These are phyloP conservation scores for Phylloscopus trochiloides DNA, from an alignment of 2,113 vertebrate genomes.

Conservation along the genomic window DNA sequence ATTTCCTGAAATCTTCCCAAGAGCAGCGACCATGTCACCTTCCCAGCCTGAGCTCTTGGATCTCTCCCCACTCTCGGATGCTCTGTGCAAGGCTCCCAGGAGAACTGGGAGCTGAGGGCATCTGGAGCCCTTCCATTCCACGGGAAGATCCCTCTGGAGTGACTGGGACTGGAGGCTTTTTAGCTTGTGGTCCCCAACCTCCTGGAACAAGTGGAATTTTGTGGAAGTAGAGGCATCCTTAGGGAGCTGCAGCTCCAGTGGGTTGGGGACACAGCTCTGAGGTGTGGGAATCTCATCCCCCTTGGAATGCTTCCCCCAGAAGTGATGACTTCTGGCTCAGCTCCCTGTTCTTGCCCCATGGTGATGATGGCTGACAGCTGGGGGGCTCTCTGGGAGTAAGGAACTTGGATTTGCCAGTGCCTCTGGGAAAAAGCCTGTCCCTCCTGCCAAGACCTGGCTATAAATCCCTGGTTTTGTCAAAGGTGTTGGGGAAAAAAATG, in stretches of 20 bases:
- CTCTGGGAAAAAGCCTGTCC: not conserved
- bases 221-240: not conserved
- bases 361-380: not conserved
- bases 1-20: not conserved
- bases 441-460: not conserved
- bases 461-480: not conserved
- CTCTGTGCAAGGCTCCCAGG: not conserved
- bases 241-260: not conserved
- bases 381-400: rapidly evolving
- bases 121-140: not conserved
- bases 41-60: not conserved
- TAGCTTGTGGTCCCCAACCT: rapidly evolving
- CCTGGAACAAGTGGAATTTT: not conserved
- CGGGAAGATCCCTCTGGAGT: not conserved
- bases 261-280: not conserved
- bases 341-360: not conserved
- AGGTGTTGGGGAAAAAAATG: not conserved
- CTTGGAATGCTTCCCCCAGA: rapidly evolving
- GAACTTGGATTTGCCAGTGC: not conserved
- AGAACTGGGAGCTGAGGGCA: not conserved
- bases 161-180: not conserved
- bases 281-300: not conserved
- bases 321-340: rapidly evolving
- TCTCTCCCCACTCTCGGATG: not conserved
- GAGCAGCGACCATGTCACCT: rapidly evolving